Evolutionary conservation across 2,113 vertebrate genomes (phyloP).

Genomic region (Caranx melampygus): DNA sequence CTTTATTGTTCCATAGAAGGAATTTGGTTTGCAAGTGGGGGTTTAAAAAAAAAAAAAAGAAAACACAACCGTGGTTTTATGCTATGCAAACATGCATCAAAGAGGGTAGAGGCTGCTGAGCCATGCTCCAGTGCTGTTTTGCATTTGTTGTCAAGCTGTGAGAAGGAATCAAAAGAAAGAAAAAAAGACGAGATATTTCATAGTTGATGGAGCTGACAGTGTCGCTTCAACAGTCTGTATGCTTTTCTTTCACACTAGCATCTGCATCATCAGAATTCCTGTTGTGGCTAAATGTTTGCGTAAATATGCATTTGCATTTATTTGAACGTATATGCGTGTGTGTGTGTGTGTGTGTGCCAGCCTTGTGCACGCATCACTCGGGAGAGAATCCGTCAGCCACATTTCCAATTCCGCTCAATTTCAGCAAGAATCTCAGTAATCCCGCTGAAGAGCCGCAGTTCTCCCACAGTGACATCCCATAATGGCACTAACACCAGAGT

Average conservation of each 20-base stretch:
- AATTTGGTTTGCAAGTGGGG: constrained; percentile 67
- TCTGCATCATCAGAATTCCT: constrained; percentile 40
- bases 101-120: constrained; percentile 32
- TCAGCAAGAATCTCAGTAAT: constrained; percentile 82
- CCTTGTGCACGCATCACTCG: constrained; percentile 50
- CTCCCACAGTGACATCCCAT: constrained; percentile 83
- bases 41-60: constrained; percentile 26
- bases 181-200: constrained; percentile 25
- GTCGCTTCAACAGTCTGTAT: not conserved
- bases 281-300: constrained; percentile 57
- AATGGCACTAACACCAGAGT: constrained; percentile 82
- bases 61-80: constrained; percentile 54
- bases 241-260: constrained; percentile 22
- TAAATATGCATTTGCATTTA: constrained; percentile 68
- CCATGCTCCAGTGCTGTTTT: constrained; percentile 51
- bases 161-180: constrained; percentile 30
- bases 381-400: constrained; percentile 68
- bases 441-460: constrained; percentile 81
- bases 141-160: constrained; percentile 53
- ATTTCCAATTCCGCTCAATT: constrained; percentile 82
- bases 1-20: constrained; percentile 13
- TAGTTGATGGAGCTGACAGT: constrained; percentile 23
- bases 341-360: constrained; percentile 24
- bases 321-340: constrained; percentile 49
- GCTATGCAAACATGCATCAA: constrained; percentile 65